Base-by-base conservation (phyloP, 1,140 invertebrate genomes). In the Neuroterus valhalla region DNA sequence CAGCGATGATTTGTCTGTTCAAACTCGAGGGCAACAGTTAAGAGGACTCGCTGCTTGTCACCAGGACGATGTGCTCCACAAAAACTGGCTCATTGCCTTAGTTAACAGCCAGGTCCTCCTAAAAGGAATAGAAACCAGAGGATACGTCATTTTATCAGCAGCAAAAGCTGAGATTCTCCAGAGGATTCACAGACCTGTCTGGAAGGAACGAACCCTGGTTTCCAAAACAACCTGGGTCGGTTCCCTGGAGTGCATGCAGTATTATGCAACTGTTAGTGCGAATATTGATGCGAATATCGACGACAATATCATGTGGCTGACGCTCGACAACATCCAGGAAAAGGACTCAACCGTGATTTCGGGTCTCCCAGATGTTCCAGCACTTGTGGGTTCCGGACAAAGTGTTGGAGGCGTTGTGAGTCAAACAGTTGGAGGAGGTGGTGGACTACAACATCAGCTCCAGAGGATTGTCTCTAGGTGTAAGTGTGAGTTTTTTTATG, bases 401-500 rank as follows among this genome's bases (percentile, higher is more conserved):
- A 97, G 96, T 86, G 98, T 98, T n/a, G 98, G 98, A 15, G 97
- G 97, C 0, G 97, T 99, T 19, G 96, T 98, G 2, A 97, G 96
- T 72, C 94, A 97, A 87, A 97, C 96, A 0, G 97, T 98, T 2
- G 97, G 97, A 8, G 96, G 95, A 4, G 92, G 93, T n/a, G 93
- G 92, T 66, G 91, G 91, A 2, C 79, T 84, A 8, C 87, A 90
- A 46, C 88, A 92, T 68, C 91, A 99, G 90, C 89, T 99, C 4
- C 98, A 99, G 91, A 91, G 98, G 62, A 99, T 99, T 76, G 97
- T 99, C 14, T 99, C 98, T 0, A 92, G 98, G 6, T 99, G 98
- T 90, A 96, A 96, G 84, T 99, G 98, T 89, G 98, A 99, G 89
- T 98, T 99, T 89, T 98, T 98, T 88, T 99, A 98, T 88, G 97